Conservation (phyloP, 2,113 vertebrate genomes). For the Plotosus lineatus region DNA sequence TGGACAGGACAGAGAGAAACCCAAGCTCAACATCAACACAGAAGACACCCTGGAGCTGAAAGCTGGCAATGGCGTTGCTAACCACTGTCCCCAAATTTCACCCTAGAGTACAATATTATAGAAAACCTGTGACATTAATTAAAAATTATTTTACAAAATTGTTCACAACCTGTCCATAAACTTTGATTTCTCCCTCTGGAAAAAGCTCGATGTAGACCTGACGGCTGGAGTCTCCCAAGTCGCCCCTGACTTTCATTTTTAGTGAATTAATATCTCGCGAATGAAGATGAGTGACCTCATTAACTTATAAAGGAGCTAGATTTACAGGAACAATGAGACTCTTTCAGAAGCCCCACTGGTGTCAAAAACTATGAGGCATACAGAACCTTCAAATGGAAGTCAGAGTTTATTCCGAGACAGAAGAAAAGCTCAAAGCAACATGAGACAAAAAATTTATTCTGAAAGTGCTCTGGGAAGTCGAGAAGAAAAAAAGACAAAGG, state of each 20-base stretch:
- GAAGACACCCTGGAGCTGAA: background rate
- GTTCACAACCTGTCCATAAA: constrained; percentile 7
- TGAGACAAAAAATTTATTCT: background rate
- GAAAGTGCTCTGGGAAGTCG: background rate
- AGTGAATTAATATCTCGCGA: constrained; percentile 6
- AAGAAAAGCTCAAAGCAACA: background rate
- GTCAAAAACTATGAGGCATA: background rate
- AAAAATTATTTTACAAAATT: constrained; percentile 3
- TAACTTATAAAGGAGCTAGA: background rate
- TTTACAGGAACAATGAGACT: constrained; percentile 19
- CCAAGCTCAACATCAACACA: background rate
- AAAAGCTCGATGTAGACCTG: background rate
- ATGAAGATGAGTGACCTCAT: constrained; percentile 22
- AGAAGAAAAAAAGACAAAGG: background rate
- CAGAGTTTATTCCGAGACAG: background rate
- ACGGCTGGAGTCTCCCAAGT: background rate
- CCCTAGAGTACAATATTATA: constrained; percentile 4
- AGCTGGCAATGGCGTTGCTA: background rate
- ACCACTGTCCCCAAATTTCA: background rate
- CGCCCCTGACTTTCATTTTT: background rate
- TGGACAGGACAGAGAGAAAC: background rate
- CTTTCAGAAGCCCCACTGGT: constrained; percentile 7
- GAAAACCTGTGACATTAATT: background rate
- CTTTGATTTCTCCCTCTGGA: constrained; percentile 17
- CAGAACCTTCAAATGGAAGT: background rate